These are phyloP conservation scores for Gephyroberyx darwinii DNA, from an alignment of 2,797 vertebrate species.

Conservation along the genomic window DNA sequence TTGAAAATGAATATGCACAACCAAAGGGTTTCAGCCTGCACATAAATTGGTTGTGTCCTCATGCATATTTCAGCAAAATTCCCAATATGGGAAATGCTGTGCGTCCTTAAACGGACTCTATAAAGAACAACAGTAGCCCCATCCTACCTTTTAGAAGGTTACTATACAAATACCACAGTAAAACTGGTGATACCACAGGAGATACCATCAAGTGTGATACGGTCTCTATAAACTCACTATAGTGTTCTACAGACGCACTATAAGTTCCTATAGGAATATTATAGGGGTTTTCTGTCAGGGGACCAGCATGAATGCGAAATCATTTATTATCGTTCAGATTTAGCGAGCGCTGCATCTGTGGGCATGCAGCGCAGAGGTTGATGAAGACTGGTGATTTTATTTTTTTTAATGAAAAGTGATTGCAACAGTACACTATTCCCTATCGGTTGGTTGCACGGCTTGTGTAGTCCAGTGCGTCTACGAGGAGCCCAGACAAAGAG, in stretches of 20 bases:
- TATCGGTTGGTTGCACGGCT: slow-evolving; percentile 26
- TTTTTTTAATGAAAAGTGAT: slow-evolving; percentile 16
- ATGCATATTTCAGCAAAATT: slow-evolving; percentile 30
- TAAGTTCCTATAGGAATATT: slow-evolving; percentile 18
- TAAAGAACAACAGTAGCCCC: not conserved
- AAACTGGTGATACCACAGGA: too few relatives aligned
- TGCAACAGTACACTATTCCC: slow-evolving; percentile 24
- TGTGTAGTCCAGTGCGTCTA: slow-evolving; percentile 56
- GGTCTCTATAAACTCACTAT: not conserved
- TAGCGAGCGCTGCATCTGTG: too few relatives aligned
- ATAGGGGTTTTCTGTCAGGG: slow-evolving; percentile 4
- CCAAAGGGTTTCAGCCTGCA: slow-evolving; percentile 1
- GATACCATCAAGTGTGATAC: too few relatives aligned
- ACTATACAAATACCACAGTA: too few relatives aligned
- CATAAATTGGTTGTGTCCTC: slow-evolving; percentile 40
- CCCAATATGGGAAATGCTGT: not conserved
- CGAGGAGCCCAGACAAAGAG: slow-evolving; percentile 64
- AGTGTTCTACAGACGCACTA: slow-evolving; percentile 4
- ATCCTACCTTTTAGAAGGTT: not conserved
- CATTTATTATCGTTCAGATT: slow-evolving; percentile 4
- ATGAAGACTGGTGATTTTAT: not conserved
- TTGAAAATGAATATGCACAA: slow-evolving; percentile 40
- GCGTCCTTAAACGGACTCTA: slow-evolving; percentile 11
- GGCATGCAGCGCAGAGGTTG: not conserved
- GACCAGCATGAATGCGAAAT: slow-evolving; percentile 7